Base-by-base conservation (phyloP, 2,888 invertebrate genomes). In the Spilarctia lutea region DNA sequence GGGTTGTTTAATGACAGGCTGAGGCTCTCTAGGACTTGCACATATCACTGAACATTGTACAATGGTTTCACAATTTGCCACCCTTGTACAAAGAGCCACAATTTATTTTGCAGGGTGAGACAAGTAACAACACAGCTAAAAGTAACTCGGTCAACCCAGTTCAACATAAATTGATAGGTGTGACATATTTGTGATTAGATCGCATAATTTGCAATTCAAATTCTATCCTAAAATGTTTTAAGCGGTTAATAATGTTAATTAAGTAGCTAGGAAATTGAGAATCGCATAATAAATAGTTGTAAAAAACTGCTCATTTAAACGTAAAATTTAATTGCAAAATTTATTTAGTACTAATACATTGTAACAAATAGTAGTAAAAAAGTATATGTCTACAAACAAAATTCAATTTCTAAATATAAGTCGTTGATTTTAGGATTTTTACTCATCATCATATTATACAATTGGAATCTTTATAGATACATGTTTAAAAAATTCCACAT, bases 1-100 rank as follows among this genome's bases (percentile, higher is more conserved):
- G 88, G 91, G 88, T 89, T 89, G 90, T 89, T 91, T 95, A 95
- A 95, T 94, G 93, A 94, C 91, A 92, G 94, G 85, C 88, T 85
- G 86, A 82, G 85, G 88, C 82, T 86, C 89, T 89, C 86, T 89
- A 87, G 88, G 91, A 87, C 88, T 87, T 88, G 91, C 91, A 89
- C 90, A 90, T 92, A 93, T 93, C 93, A 90, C 83, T 88, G 87
- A 76, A 82, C 81, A 76, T 84, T 78, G 86, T 81, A 87, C 90
- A 91, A 90, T 92, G 90, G 90, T 87, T 84, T 85, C 85, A 81
- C 84, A 81, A 79, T 76, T 80, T 76, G 81, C 84, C 81, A 83
- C 83, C 87, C 85, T 75, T 82, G 81, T 85, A 80, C 80, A 79
- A 75, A 77, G 72, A 75, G 45, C 24, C 56, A 75, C 67, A 52